A percentile compares a stretch with the other conserved stretches of the same genome.
Evolutionary conservation across 2,113 vertebrate species (phyloP).

Genomic region (Chloropsis cyanopogon): DNA sequence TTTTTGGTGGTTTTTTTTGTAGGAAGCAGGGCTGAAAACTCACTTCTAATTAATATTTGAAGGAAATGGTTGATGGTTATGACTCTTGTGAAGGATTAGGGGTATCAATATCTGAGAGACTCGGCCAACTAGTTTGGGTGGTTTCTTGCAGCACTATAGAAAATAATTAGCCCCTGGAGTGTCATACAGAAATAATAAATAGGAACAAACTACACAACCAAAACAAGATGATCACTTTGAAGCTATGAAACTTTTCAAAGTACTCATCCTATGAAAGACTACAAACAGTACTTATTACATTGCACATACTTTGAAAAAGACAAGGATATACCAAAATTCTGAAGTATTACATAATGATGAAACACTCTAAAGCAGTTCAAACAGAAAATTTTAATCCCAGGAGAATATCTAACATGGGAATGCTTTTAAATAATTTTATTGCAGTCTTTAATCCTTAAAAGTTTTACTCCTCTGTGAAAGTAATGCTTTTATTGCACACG

Average conservation of each 20-base stretch:
- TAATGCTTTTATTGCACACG: rapidly evolving
- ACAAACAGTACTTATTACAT: background rate
- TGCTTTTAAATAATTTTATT: background rate
- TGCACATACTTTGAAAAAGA: background rate
- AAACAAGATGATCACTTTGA: background rate
- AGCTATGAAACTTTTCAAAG: background rate
- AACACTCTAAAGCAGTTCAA: background rate
- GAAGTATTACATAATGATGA: background rate
- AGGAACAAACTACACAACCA: background rate
- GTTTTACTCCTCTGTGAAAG: background rate
- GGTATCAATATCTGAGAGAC: background rate
- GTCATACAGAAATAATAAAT: background rate
- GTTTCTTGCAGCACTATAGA: background rate
- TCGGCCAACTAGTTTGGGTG: background rate
- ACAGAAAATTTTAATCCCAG: background rate
- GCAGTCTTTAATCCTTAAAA: background rate
- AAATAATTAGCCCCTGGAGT: background rate
- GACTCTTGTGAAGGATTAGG: background rate
- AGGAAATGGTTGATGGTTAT: background rate
- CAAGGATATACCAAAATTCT: background rate
- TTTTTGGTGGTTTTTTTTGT: background rate
- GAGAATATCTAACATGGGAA: background rate
- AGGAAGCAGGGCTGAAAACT: background rate
- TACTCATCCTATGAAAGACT: background rate
- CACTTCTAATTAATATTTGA: background rate